phyloP scores from a whole-genome alignment of 2,888 invertebrate genomes.

The Metacarcinus magister region DNA sequence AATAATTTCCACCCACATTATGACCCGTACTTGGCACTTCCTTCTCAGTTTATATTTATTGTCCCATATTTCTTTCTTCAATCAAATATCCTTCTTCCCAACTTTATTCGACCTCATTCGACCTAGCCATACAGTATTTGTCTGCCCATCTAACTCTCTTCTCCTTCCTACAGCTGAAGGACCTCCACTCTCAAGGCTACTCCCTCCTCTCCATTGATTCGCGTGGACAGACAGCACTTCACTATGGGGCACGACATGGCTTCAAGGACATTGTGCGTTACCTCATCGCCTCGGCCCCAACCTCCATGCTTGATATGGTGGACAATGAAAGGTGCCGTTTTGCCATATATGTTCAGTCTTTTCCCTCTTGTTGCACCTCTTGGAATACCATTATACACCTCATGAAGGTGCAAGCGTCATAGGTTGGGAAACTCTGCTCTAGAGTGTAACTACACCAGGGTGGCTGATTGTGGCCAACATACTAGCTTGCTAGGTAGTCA shows the following conservation, averaged over 20 bases:
- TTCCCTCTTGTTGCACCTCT: not conserved
- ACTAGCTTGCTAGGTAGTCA: too few species aligned
- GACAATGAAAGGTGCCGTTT: slow-evolving; percentile 91
- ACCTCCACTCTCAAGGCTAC: slow-evolving; percentile 92
- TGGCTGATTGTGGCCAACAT: too few species aligned
- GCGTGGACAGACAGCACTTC: slow-evolving; percentile 94
- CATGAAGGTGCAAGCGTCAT: too few species aligned
- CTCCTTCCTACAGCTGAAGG: slow-evolving; percentile 88
- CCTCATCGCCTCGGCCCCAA: slow-evolving; percentile 93
- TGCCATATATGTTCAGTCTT: not conserved
- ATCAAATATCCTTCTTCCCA: too few species aligned
- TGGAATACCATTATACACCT: not conserved
- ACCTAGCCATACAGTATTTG: not conserved
- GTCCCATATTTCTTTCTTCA: too few species aligned
- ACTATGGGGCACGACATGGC: slow-evolving; percentile 94
- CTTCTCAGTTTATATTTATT: not conserved
- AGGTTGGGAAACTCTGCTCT: too few species aligned
- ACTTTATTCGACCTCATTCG: not conserved
- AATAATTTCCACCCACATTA: not conserved
- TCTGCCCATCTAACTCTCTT: slow-evolving; percentile 10
- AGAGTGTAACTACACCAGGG: too few species aligned
- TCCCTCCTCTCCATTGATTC: slow-evolving; percentile 93
- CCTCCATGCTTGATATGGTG: slow-evolving; percentile 92
- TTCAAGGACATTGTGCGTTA: slow-evolving; percentile 96
- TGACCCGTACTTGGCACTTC: not conserved